A percentile compares a stretch with the other conserved stretches of the same genome.
phyloP scores from a whole-genome alignment of 2,113 vertebrate genomes.

The Rhinoptilus africanus region DNA sequence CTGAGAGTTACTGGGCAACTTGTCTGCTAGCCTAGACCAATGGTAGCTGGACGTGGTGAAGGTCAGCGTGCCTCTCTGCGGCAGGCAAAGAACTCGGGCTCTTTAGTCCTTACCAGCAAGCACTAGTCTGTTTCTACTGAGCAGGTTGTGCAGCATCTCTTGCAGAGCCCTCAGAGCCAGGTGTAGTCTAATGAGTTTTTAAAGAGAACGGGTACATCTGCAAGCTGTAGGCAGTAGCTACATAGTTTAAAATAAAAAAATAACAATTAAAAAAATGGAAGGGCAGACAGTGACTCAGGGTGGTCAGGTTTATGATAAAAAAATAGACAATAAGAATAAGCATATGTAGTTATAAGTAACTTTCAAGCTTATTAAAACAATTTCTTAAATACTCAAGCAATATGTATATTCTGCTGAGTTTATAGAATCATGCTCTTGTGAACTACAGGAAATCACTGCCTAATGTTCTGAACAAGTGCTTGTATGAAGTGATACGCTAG shows the following conservation, averaged over 20 bases:
- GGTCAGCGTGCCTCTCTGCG: fast-evolving
- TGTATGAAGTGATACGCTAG: neutral
- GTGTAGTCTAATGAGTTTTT: neutral
- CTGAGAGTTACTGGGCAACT: neutral
- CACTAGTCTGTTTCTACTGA: neutral
- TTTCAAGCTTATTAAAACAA: neutral
- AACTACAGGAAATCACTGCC: neutral
- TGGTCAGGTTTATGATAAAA: neutral
- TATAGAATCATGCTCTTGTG: neutral
- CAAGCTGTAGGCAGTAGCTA: neutral
- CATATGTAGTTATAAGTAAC: neutral
- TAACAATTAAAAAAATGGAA: neutral
- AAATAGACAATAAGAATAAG: neutral
- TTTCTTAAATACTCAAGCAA: neutral
- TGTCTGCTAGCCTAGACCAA: neutral
- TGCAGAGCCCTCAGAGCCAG: neutral
- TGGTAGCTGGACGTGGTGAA: neutral
- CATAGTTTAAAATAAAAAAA: neutral
- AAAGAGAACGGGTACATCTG: neutral
- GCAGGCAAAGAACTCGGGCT: neutral
- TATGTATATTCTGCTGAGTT: neutral
- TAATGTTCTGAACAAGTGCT: neutral
- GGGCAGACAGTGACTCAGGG: neutral
- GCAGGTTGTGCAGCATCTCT: neutral
- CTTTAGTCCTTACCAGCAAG: neutral